Evolutionary conservation across 37 sponge, comb jelly and placozoan genomes (phyloP).

Genomic region (Cladorhizidae sp.): DNA sequence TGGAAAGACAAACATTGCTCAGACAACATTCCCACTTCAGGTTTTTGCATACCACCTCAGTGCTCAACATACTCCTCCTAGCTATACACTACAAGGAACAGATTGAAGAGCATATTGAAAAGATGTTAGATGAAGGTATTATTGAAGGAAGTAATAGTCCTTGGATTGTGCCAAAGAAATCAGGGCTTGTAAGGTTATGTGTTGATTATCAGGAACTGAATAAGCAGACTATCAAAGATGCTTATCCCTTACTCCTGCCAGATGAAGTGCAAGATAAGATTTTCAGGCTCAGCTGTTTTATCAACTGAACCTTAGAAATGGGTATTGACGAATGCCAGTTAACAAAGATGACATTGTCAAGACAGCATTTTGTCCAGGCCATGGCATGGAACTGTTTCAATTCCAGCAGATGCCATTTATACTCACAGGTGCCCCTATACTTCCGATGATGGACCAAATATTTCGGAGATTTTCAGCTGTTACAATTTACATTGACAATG

Average conservation of each 20-base stretch:
- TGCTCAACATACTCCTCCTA: no score
- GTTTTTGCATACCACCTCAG: constrained; percentile 40
- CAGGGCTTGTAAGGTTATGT: constrained; percentile 55
- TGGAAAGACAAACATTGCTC: constrained; percentile 38
- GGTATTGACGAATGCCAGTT: no score
- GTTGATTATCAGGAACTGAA: constrained; percentile 71
- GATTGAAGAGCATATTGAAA: constrained; percentile 38
- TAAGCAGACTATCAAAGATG: constrained; percentile 40
- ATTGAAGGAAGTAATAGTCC: constrained; percentile 42
- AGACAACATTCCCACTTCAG: constrained; percentile 38
- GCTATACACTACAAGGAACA: constrained; percentile 24
- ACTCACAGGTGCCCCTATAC: constrained; percentile 57
- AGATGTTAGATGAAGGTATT: constrained; percentile 66
- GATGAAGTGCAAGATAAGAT: constrained; percentile 69
- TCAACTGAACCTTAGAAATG: no score
- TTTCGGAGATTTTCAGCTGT: constrained; percentile 39
- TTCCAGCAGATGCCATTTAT: not conserved
- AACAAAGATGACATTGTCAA: no score
- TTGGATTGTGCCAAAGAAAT: constrained; percentile 58
- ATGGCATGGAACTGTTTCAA: no score
- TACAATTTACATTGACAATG: constrained; percentile 31
- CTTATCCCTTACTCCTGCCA: constrained; percentile 59
- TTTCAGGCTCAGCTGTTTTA: no score
- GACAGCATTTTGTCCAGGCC: no score
- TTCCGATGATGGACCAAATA: constrained; percentile 50